Evolutionary conservation across 2,113 vertebrate genomes (phyloP), one percentile per base, ranked within the genome.

Genomic region (Collichthys lucidus): DNA sequence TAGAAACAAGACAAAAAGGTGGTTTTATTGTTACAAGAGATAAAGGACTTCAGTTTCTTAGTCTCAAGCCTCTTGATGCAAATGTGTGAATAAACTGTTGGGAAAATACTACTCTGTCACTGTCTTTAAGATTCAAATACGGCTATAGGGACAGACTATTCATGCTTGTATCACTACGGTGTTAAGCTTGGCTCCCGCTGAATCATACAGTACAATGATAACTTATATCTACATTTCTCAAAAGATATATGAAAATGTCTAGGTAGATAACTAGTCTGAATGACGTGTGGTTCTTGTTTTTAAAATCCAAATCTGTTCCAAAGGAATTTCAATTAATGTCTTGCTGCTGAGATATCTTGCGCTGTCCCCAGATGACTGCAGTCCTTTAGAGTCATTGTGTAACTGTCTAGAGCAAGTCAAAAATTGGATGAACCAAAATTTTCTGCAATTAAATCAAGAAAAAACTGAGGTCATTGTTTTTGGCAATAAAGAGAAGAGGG

Each of bases 1-100:
- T 69, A 57, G 44, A 89, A 88, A 77, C 47, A 26, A 84, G 26
- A 55, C 15, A 52, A 79, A 67, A 52, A 65, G 19, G 59, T 74
- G 56, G 42, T 77, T 74, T 69, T 65, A 19, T 29, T 53, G 59
- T 76, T 70, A 47, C 77, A 53, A 22, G 72, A 35, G 52, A 53
- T 29, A 56, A 65, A 75, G 17, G 71, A 68, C 61, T 52, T 52
- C 53, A 62, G 42, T 40, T 8, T 8, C 35, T 40, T 40, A 40
- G 8, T 40, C 7, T 40, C 35, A 40, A 35, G 56, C 64, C 42
- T 56, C 40, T 52, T 50, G 17, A 31, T 40, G 35, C 4, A 60
- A 61, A 77, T 29, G 49, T 60, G 50, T 52, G 44, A 83, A 77
- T 70, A 64, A 68, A 71, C 22, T 59, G 19, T 62, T 40, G 16